Conservation (phyloP, 2,888 invertebrate species). For the Ophion costatus region DNA sequence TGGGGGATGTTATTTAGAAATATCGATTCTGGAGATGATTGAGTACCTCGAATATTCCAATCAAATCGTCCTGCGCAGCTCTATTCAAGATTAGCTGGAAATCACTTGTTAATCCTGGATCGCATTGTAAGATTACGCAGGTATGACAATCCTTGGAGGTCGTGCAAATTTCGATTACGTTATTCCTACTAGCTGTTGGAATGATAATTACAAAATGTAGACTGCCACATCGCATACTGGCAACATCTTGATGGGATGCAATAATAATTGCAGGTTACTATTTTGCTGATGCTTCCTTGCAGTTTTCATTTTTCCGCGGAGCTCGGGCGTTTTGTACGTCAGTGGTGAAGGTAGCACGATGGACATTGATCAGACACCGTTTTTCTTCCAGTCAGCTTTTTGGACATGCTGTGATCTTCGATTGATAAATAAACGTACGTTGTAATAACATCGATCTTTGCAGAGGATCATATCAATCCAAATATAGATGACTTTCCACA, state of each 20-base stretch:
- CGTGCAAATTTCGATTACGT: neutral
- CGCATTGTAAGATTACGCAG: neutral
- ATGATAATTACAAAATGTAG: conserved; percentile 4
- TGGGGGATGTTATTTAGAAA: neutral
- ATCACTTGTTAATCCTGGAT: neutral
- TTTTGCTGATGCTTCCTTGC: neutral
- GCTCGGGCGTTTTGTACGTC: neutral
- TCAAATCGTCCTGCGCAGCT: neutral
- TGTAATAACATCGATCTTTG: too few relatives aligned
- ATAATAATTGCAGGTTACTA: neutral
- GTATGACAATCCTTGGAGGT: neutral
- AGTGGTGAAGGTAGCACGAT: neutral
- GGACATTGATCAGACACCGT: neutral
- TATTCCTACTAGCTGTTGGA: neutral
- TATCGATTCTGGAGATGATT: neutral
- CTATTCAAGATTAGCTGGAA: neutral
- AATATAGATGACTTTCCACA: too few relatives aligned
- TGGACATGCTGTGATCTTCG: too few relatives aligned
- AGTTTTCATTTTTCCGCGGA: neutral
- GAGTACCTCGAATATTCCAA: neutral
- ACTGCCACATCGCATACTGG: neutral
- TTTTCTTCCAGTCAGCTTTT: too few relatives aligned
- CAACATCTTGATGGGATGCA: neutral
- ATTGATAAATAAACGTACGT: too few relatives aligned
- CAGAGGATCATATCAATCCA: too few relatives aligned